Base-by-base conservation (phyloP, 1,140 invertebrate genomes). In the Brachionus asplanchnoidis region DNA sequence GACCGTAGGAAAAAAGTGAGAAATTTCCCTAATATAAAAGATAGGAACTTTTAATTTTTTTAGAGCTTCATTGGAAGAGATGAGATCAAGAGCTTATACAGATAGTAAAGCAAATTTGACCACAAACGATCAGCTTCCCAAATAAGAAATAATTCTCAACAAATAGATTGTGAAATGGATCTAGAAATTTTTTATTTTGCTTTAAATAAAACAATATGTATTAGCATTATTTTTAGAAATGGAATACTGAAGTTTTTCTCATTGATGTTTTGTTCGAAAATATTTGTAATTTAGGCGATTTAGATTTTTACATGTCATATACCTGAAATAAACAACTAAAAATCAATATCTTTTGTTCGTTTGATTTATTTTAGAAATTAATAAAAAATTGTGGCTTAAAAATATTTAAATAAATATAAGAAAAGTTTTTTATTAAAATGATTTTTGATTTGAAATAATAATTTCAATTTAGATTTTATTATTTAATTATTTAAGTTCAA, bases 71-170 rank as follows among this genome's bases (percentile, higher is more conserved):
- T 46, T 77, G 23, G 73, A 77, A 77, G 44, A 77, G 12, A 77
- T 77, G 73, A 77, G 73, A 77, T 77, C 73, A 50, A 46, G 73
- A 28, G 73, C 73, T 28, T 50, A 36, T 77, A 28, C 73, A n/a
- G 73, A 77, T 50, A 77, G 73, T 12, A 77, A 77, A 50, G 73
- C 73, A 4, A 77, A 77, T 50, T 23, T 77, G 50, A 77, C 73
- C 42, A 50, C 73, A 26, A 50, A 77, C 1, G 23, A 77, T 11
- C 40, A 77, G 32, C 40, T 77, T 77, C 73, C 73, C n/a, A 77
- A 50, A 77, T 77, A 12, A 77, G 26, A 77, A 12, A 46, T 46
- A 14, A 46, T 46, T 46, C 3, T n/a, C 11, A 32, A 20, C 36
- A 32, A 36, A 32, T 17, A 28, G 36, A 70, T 36, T 36, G 14